Evolutionary conservation across 37 sponge, comb jelly and placozoan genomes (phyloP), one percentile per base, ranked within the genome.

Genomic region (Beroe ovata): DNA sequence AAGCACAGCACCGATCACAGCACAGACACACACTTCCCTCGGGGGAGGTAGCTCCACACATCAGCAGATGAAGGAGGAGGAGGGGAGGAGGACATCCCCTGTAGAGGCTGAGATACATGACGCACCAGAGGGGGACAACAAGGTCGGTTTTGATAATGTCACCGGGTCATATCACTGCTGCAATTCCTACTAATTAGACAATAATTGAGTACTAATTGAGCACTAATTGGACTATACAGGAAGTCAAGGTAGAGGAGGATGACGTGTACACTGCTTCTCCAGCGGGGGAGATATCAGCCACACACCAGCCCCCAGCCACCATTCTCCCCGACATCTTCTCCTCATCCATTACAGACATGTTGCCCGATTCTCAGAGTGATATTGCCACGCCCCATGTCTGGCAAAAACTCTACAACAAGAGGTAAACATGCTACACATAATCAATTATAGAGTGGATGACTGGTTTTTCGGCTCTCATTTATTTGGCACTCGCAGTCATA

Each of bases 361-460:
- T 77, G 20, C 84, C 84, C 0, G 84, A 77, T 25, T 77, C 84
- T 40, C 84, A 77, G 84, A 42, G 54, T 25, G 84, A 77, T 29
- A 77, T 77, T 6, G 42, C 84, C 38, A 77, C 36, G 19, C 84
- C 84, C 33, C 84, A 77, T 36, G 54, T 77, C 54, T 77, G 84
- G 84, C 42, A 42, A 19, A 33, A 35, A 25, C 42, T 77, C 38
- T 77, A 77, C 84, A 77, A 77, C 54, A 33, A 36, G 36, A 37
- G 54, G 84, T 77, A 25, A 29, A 38, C 11, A 38, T 61, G 54
- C 11, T 47, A n/a, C n/a, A n/a, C n/a, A n/a, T n/a, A n/a, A n/a
- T n/a, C n/a, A n/a, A n/a, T n/a, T n/a, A n/a, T n/a, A n/a, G n/a
- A n/a, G n/a, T n/a, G n/a, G n/a, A n/a, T n/a, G n/a, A n/a, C n/a